phyloP scores from a whole-genome alignment of 2,113 vertebrate species.

The Setophaga kirtlandii region DNA sequence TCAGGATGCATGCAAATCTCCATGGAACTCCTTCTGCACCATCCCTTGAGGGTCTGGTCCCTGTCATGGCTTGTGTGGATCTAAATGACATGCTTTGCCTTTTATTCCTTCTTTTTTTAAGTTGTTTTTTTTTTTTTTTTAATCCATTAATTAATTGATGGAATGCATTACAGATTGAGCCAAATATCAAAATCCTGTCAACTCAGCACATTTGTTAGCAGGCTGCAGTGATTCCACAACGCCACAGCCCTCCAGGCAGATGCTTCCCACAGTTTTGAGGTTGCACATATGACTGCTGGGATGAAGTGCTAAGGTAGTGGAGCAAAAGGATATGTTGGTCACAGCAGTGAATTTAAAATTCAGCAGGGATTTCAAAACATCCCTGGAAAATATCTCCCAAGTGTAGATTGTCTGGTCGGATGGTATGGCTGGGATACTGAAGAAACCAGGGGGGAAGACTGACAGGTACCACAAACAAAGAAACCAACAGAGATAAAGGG shows the following conservation, averaged over 20 bases:
- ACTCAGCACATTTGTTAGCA: not conserved
- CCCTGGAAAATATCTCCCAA: not conserved
- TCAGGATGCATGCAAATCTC: not conserved
- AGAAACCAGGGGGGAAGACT: not conserved
- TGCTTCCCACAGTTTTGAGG: not conserved
- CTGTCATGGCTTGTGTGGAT: not conserved
- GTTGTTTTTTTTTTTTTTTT: not conserved
- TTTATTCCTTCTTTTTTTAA: not conserved
- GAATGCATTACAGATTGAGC: not conserved
- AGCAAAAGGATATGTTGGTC: not conserved
- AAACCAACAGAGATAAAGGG: not conserved
- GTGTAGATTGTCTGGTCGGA: not conserved
- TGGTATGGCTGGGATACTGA: not conserved
- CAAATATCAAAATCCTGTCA: not conserved
- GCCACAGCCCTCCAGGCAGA: not conserved
- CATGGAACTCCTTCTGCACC: not conserved
- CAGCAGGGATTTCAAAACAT: not conserved
- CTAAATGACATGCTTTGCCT: rapidly evolving
- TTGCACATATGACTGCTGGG: not conserved
- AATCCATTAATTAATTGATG: not conserved
- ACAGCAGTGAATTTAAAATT: not conserved
- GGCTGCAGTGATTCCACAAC: not conserved
- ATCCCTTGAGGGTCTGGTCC: not conserved
- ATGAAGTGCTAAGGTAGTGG: not conserved
- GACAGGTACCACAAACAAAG: not conserved